These are phyloP conservation scores for Melanotaenia maccullochi DNA, from an alignment of 2,797 vertebrate species.

Conservation along the genomic window DNA sequence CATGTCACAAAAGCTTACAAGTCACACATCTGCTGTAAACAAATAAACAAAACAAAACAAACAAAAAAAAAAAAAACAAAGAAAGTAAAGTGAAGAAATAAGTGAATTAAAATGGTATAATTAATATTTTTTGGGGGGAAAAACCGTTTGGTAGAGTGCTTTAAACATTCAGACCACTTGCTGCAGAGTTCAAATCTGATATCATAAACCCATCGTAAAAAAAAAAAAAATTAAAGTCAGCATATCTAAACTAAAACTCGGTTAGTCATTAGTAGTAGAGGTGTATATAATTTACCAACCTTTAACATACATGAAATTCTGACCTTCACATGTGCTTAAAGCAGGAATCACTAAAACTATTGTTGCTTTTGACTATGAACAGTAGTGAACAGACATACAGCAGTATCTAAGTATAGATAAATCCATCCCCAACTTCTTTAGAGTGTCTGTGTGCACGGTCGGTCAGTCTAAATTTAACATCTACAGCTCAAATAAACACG, in stretches of 20 bases:
- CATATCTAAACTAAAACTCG: conserved; percentile 1
- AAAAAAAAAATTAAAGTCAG: conserved; percentile 25
- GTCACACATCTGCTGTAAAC: conserved; percentile 45
- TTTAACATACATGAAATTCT: conserved; percentile 20
- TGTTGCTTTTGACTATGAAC: conserved; percentile 17
- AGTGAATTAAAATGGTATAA: conserved; percentile 31
- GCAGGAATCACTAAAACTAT: conserved; percentile 31
- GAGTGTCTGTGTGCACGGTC: conserved; percentile 10
- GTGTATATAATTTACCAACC: conserved; percentile 25
- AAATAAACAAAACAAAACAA: no score
- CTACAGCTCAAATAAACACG: neutral
- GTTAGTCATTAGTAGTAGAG: conserved; percentile 23
- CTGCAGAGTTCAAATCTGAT: conserved; percentile 31
- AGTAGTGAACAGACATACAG: conserved; percentile 27
- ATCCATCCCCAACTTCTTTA: conserved; percentile 25
- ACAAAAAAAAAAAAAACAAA: conserved; percentile 28
- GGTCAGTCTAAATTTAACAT: conserved; percentile 12
- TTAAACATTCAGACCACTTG: conserved; percentile 64
- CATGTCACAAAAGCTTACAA: conserved; percentile 46
- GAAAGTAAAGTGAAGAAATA: conserved; percentile 29
- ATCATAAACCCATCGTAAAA: conserved; percentile 16
- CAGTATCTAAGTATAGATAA: conserved; percentile 10
- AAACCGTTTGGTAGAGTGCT: conserved; percentile 63
- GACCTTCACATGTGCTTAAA: conserved; percentile 16
- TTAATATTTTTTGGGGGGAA: conserved; percentile 51